A percentile compares a stretch with the other conserved stretches of the same genome.
phyloP scores from a whole-genome alignment of 2,888 invertebrate genomes.

The Lasioglossum leucozonium region DNA sequence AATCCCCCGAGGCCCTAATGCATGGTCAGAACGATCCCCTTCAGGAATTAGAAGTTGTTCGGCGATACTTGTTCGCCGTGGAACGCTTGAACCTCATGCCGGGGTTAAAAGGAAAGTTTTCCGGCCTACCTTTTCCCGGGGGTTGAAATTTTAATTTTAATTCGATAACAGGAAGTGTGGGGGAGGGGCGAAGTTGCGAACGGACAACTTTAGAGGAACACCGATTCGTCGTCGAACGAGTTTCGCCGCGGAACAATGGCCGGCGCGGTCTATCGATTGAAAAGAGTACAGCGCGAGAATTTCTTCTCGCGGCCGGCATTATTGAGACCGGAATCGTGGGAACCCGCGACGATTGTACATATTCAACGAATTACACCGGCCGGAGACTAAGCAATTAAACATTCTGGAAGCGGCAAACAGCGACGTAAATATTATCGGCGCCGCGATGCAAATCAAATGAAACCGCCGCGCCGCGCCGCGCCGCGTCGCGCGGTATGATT shows the following conservation, averaged over 20 bases:
- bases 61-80: conserved; percentile 1
- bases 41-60: conserved; percentile 33
- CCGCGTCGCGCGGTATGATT: not conserved
- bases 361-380: not conserved
- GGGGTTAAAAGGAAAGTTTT: conserved; percentile 6
- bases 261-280: not conserved
- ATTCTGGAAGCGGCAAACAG: conserved; percentile 3
- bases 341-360: not conserved
- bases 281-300: not conserved
- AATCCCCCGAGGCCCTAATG: conserved; percentile 7
- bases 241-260: conserved; percentile 3
- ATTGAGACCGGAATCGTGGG: not conserved
- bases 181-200: not conserved
- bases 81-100: not conserved
- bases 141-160: conserved; percentile 9
- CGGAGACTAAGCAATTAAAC: conserved; percentile 36
- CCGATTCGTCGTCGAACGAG: conserved; percentile 7
- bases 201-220: not conserved
- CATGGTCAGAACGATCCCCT: conserved; percentile 37
- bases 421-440: conserved; percentile 33
- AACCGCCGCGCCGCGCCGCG: no score
- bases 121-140: not conserved
- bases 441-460: not conserved
- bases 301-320: not conserved
- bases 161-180: not conserved